A percentile compares a stretch with the other conserved stretches of the same genome.
Conservation (phyloP, 2,888 invertebrate species). For the Drosophila quasianomalipes region DNA sequence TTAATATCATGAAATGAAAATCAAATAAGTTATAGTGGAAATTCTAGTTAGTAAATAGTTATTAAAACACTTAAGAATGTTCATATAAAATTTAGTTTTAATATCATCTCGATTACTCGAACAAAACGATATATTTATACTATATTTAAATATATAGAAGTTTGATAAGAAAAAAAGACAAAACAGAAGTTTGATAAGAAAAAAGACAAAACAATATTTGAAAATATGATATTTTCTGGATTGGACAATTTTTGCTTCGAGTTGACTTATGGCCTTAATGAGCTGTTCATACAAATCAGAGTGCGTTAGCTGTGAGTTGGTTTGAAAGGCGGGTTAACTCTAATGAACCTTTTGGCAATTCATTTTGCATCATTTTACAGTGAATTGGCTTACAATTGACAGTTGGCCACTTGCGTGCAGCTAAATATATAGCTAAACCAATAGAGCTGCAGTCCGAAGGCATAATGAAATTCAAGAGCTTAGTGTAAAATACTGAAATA, state of each 20-base stretch:
- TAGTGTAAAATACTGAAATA: conserved; percentile 42
- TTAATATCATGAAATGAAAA: neutral
- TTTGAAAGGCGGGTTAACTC: conserved; percentile 24
- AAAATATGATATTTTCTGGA: neutral
- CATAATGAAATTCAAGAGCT: conserved; percentile 64
- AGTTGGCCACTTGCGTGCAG: conserved; percentile 47
- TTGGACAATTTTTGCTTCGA: neutral
- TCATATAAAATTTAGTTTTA: neutral
- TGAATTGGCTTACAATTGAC: conserved; percentile 71
- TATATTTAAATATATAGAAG: neutral
- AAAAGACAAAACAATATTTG: neutral
- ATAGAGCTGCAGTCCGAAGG: conserved; percentile 13
- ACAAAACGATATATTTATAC: neutral
- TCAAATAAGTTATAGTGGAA: neutral
- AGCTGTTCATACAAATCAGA: conserved; percentile 9
- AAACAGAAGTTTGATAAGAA: neutral
- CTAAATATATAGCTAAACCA: conserved; percentile 22
- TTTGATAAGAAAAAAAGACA: neutral
- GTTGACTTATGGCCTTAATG: no score
- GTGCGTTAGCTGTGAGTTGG: conserved; percentile 12
- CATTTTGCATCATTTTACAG: conserved; percentile 26
- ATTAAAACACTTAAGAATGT: neutral
- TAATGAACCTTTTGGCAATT: conserved; percentile 38
- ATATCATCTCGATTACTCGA: neutral
- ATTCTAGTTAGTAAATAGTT: neutral